Evolutionary conservation across 2,113 vertebrate species (phyloP), one percentile per base, ranked within the genome.

Genomic region (Marcusenius ussheri): DNA sequence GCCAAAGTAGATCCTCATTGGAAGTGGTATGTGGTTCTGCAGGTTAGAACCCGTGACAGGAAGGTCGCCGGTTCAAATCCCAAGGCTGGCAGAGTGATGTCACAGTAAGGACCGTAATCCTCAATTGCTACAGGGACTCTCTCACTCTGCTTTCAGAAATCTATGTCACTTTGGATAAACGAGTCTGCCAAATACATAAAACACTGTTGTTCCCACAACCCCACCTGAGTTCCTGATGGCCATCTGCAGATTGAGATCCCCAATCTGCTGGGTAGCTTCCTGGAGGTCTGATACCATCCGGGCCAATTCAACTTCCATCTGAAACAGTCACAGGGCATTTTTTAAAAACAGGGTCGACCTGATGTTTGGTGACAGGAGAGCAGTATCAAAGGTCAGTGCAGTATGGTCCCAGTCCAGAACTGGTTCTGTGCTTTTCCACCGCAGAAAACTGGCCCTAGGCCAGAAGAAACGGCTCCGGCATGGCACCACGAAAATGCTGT

Each of bases 161-260:
- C n/a, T 11, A 70, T 31, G 9, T 31, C n/a, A 11, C n/a, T 70
- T 70, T 70, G 62, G n/a, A 31, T 70, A 70, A 70, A 70, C 24
- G 0, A 31, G 8, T n/a, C 24, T 66, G n/a, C n/a, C 10, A 31
- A 13, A 70, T 31, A 31, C 10, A 70, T 70, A 70, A 70, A 70
- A 70, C n/a, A 74, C 27, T 74, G 66, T 4, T 74, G 10, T 35
- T 42, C 74, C 13, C 15, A 17, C 15, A 42, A 50, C 62, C 91
- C 90, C 93, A 96, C 96, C 96, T 93, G 96, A 94, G 2, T 89
- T 93, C 91, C 95, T 90, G 91, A 96, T 96, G 35, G 94, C 96
- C 88, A 94, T 88, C 91, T 96, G 94, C 27, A 94, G 93, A 89
- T 92, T 95, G 70, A 95, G 93, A 91, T 96, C 94, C 49, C 92